Base-by-base conservation (phyloP, 2,797 vertebrate genomes). In the Brachyrhaphis roseni region DNA sequence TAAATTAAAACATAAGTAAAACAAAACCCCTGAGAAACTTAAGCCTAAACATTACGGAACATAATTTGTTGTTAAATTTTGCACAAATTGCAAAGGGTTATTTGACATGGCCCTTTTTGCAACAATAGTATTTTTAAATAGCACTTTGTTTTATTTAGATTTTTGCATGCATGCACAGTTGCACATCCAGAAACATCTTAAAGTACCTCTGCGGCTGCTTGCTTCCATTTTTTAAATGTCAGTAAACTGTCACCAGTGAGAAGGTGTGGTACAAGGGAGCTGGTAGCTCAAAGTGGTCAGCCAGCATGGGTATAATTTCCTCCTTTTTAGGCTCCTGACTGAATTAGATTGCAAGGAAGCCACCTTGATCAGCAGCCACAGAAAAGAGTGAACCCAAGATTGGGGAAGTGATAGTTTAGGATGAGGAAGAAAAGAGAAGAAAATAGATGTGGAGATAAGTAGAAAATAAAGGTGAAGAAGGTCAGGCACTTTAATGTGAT, bases 161-260 rank as follows among this genome's bases (percentile, higher is more conserved):
- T 36, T 31, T 18, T 34, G 46, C 83, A 76, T 26, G 55, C 34
- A 12, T 62, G 41, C 62, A 64, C 77, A 79, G 13, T 6, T 77
- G 79, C 55, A 66, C 71, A 43, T 78, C 80, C 64, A 59, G 70
- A 76, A 74, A 53, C 72, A 78, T 75, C 80, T 55, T 55, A 11
- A 31, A 74, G 74, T 70, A 53, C 81, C 80, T 86, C 79, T 80
- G 82, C 86, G 78, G 45, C 49, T 84, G 79, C 76, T 34, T 43
- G 18, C 82, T 84, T 83, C 82, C 84, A 80, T 87, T 84, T 87
- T 88, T 86, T 91, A 92, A 94, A 93, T 91, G 89, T 90, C 91
- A 94, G 82, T 66, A 89, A 90, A 62, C 81, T 75, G 87, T 79
- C 84, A 84, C 88, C 79, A 83, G 87, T 80, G 77, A 87, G 80